phyloP scores from a whole-genome alignment of 23 tunicate species.

The Phallusia fumigata region DNA sequence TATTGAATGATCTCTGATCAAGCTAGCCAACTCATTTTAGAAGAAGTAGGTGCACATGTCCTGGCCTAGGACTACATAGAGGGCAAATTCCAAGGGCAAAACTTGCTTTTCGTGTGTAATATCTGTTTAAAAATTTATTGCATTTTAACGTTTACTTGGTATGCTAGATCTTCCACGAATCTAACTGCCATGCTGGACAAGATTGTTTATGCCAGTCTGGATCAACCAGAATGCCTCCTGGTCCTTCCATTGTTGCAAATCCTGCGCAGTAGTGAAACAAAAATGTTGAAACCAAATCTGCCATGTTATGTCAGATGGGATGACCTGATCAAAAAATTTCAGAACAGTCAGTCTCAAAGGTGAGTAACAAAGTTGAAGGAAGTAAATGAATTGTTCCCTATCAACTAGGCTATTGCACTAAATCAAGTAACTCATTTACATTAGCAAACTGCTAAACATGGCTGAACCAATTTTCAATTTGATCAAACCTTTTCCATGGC shows the following conservation, averaged over 20 bases:
- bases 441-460: not conserved
- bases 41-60: too few relatives aligned
- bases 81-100: too few relatives aligned
- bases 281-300: not conserved
- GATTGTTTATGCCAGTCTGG: not conserved
- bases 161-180: not conserved
- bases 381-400: too few relatives aligned
- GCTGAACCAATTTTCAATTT: not conserved
- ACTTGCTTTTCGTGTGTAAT: too few relatives aligned
- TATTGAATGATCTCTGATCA: too few relatives aligned
- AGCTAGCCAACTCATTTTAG: too few relatives aligned
- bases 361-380: too few relatives aligned
- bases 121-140: not conserved
- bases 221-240: not conserved
- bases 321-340: not conserved
- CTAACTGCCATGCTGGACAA: not conserved
- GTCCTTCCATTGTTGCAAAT: not conserved
- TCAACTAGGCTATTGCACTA: too few relatives aligned
- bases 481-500: not conserved
- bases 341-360: not conserved
- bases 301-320: not conserved
- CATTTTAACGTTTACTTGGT: not conserved
- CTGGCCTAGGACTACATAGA: too few relatives aligned
- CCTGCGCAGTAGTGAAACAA: not conserved
- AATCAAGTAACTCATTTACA: not conserved